Base-by-base conservation (phyloP, 2,113 vertebrate species). In the Parus major region DNA sequence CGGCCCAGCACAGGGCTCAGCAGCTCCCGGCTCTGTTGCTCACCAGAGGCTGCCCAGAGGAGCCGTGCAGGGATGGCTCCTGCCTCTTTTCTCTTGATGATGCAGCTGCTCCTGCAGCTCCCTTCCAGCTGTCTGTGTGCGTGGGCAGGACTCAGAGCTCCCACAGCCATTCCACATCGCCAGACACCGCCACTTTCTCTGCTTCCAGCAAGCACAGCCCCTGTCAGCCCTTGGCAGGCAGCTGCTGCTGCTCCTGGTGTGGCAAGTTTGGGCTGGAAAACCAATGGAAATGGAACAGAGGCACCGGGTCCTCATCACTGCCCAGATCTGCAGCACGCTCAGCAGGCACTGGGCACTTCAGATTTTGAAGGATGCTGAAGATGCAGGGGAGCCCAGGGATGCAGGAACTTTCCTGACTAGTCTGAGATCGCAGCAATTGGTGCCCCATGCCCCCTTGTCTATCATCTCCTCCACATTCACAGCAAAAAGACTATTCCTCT, bases 171-270 rank as follows among this genome's bases (percentile, higher is more conserved):
- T 8, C 33, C 2, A 2, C 27, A 13, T 1, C 3, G 0, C 20
- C 21, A 3, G 55, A n/a, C 56, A 44, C 39, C 2, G 11, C 42
- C 42, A 15, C 9, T 17, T n/a, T 29, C 70, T 41, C 44, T 25
- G 21, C 23, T 50, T 7, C 19, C 75, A 41, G 55, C 33, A n/a
- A 33, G 41, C 11, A 10, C 15, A 41, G 55, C 14, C 29, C 15
- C 18, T 7, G 4, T 1, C 46, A 49, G 73, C 44, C 49, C 7
- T 15, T 3, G 23, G 42, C n/a, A n/a, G 23, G 69, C 12, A 7
- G 59, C 28, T 18, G 49, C 64, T 24, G 31, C 68, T 69, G n/a
- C 1, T 0, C 19, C 13, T 1, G 0, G 24, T 0, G 1, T 1
- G 24, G 33, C 47, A n/a, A 36, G 13, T 20, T 35, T 7, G 50